Evolutionary conservation across 2,113 vertebrate species (phyloP), one percentile per base, ranked within the genome.

Genomic region (Mus pahari): DNA sequence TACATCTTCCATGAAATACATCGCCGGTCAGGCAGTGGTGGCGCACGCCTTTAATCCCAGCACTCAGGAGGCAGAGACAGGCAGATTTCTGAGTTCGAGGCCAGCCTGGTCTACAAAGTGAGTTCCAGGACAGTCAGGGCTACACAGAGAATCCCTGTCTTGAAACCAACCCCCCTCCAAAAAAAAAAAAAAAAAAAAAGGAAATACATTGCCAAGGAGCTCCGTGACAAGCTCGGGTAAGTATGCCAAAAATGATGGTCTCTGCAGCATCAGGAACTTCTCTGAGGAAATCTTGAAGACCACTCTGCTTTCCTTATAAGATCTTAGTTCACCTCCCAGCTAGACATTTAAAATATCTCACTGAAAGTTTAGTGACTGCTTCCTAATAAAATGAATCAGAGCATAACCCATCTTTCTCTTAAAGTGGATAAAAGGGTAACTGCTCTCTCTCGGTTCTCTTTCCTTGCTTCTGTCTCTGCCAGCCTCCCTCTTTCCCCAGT

Each of bases 361-460:
- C n/a, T 75, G 89, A 64, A 96, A 78, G 58, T 60, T 70, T 66
- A 64, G 24, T 50, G 42, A 84, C 73, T 89, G 45, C 19, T 53
- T 89, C 60, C 89, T 62, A 94, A 88, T 79, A 42, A 89, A 89
- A 24, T 33, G 60, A 93, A 39, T 26, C 62, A 74, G 20, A 31
- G 26, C 33, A 58, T 71, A 78, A 33, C 14, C 74, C 50, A 90
- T 28, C 6, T 79, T 62, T 58, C 16, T 90, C 66, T 22, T 71
- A 36, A 71, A n/a, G 90, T 93, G 58, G 22, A 68, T 53, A 13
- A 60, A 75, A 68, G 17, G 66, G 62, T 48, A 70, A 20, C 45
- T 66, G 45, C 17, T 71, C 6, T 48, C 48, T 62, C 7, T 24
- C 22, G 60, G 2, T 3, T 7, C n/a, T 39, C n/a, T 84, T 73